A percentile compares a stretch with the other conserved stretches of the same genome.
Evolutionary conservation across 2,113 vertebrate genomes (phyloP).

Genomic region (Clarias magur): DNA sequence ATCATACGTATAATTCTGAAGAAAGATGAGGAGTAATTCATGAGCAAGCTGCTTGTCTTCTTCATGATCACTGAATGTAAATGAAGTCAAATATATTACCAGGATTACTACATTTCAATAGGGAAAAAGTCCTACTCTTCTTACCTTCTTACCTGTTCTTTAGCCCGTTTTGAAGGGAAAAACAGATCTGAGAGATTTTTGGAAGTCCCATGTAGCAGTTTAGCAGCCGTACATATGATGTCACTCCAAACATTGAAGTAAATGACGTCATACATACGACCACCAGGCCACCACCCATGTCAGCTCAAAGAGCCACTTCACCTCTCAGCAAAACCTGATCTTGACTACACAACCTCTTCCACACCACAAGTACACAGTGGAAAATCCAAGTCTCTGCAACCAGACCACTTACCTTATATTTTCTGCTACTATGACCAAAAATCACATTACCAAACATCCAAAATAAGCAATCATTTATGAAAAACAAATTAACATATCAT

Average conservation of each 20-base stretch:
- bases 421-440: slow-evolving; percentile 15
- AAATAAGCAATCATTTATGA: background rate
- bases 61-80: slow-evolving; percentile 46
- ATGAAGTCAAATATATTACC: slow-evolving; percentile 49
- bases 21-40: slow-evolving; percentile 51
- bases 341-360: background rate
- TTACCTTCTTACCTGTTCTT: slow-evolving; percentile 51
- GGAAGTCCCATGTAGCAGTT: slow-evolving; percentile 88
- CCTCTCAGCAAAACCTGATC: slow-evolving; percentile 36
- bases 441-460: background rate
- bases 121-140: slow-evolving; percentile 6
- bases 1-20: slow-evolving; percentile 51
- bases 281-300: slow-evolving; percentile 88
- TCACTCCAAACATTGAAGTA: slow-evolving; percentile 93
- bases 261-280: slow-evolving; percentile 97
- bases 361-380: background rate
- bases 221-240: slow-evolving; percentile 97
- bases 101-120: background rate
- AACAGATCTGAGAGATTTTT: slow-evolving; percentile 36
- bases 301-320: slow-evolving; percentile 46
- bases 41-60: slow-evolving; percentile 30
- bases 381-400: background rate
- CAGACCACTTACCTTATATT: slow-evolving; percentile 5
- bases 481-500: background rate
- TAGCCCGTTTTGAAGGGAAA: background rate